Percentiles rank a stretch among this genome's conserved stretches.
Evolutionary conservation across 2,113 vertebrate genomes (phyloP).

Genomic region (Trogon surrucura): DNA sequence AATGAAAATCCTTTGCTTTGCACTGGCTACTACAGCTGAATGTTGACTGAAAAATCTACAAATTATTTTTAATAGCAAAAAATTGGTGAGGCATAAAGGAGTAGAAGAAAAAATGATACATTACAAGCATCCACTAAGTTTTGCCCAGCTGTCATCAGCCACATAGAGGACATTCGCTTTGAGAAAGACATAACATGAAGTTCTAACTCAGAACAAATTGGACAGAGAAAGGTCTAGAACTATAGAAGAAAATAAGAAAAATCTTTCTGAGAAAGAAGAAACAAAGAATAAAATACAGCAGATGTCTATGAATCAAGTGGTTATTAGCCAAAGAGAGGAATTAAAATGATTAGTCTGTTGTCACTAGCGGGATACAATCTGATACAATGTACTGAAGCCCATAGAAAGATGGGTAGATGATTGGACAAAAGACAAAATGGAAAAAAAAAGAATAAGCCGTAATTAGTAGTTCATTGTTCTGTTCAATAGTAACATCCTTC

Average conservation of each 20-base stretch:
- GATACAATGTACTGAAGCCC: neutral
- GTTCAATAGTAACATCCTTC: constrained; percentile 31
- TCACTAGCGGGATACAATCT: constrained; percentile 17
- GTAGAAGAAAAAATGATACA: neutral
- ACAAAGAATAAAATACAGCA: neutral
- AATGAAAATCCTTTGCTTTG: neutral
- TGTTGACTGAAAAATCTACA: neutral
- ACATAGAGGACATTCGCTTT: neutral
- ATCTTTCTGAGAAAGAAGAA: neutral
- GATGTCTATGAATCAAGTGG: constrained; percentile 30
- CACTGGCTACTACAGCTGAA: neutral
- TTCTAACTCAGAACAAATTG: neutral
- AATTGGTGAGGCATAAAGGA: neutral
- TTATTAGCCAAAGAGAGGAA: constrained; percentile 52
- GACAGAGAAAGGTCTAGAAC: neutral
- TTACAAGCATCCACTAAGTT: neutral
- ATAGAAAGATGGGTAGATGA: neutral
- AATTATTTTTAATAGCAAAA: neutral
- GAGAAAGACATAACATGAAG: neutral
- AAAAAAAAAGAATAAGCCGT: neutral
- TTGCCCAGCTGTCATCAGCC: neutral
- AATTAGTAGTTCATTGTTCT: constrained; percentile 59
- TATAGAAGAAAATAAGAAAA: neutral
- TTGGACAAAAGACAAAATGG: constrained; percentile 38
- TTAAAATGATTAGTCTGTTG: constrained; percentile 50